Conservation (phyloP, 2,888 invertebrate species). For the Aproaerema taeniolella region DNA sequence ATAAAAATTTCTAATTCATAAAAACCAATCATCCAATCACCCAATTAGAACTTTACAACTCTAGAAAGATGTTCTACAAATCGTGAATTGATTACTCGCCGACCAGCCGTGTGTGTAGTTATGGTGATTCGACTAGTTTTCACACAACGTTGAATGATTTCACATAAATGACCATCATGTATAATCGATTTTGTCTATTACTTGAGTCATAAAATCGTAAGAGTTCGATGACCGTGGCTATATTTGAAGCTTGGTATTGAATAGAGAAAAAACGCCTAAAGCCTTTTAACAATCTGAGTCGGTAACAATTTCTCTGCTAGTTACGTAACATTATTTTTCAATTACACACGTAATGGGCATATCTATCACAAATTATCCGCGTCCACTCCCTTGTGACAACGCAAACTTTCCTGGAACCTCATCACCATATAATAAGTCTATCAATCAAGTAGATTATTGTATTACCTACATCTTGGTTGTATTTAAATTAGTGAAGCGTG, state of each 20-base stretch:
- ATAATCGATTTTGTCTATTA: slow-evolving; percentile 58
- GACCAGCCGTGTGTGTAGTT: slow-evolving; percentile 22
- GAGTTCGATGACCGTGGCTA: slow-evolving; percentile 47
- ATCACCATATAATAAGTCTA: slow-evolving; percentile 62
- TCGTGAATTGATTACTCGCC: slow-evolving; percentile 35
- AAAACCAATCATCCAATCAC: slow-evolving; percentile 31
- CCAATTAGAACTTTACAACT: slow-evolving; percentile 40
- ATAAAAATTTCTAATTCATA: slow-evolving; percentile 27
- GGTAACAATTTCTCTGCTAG: slow-evolving; percentile 54
- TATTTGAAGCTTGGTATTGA: slow-evolving; percentile 46
- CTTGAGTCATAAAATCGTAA: slow-evolving; percentile 54
- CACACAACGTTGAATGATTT: slow-evolving; percentile 50
- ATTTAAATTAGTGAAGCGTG: slow-evolving; percentile 60
- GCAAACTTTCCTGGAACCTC: slow-evolving; percentile 53
- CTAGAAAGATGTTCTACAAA: slow-evolving; percentile 34
- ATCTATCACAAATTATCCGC: slow-evolving; percentile 50
- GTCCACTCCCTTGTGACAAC: slow-evolving; percentile 44
- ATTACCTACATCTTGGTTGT: slow-evolving; percentile 47
- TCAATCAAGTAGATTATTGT: slow-evolving; percentile 63
- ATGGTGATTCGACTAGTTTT: slow-evolving; percentile 38
- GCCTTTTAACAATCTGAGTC: slow-evolving; percentile 56
- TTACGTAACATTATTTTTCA: slow-evolving; percentile 61
- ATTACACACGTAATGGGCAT: slow-evolving; percentile 51
- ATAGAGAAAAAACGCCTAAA: slow-evolving; percentile 61
- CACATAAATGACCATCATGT: slow-evolving; percentile 56